Conservation (phyloP, 2,113 vertebrate genomes). For the Callaeas wilsoni region DNA sequence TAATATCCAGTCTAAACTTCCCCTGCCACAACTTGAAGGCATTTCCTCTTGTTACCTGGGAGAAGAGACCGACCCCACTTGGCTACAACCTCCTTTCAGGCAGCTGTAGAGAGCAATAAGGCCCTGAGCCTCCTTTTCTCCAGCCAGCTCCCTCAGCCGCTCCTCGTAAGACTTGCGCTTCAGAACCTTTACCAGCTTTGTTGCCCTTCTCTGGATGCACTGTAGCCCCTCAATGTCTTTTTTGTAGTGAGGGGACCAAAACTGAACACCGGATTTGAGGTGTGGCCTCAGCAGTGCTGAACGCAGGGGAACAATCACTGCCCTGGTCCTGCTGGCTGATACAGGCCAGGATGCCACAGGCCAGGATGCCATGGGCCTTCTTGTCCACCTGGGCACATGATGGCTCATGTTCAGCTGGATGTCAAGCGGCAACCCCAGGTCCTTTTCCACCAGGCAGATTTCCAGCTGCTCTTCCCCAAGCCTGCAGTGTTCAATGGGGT, state of each 20-base stretch:
- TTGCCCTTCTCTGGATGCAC: neutral
- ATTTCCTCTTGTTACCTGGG: neutral
- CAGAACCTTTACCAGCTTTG: neutral
- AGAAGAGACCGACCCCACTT: neutral
- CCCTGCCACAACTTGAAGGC: neutral
- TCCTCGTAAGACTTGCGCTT: neutral
- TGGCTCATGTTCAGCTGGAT: neutral
- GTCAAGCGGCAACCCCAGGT: neutral
- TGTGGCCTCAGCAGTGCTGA: rapidly evolving
- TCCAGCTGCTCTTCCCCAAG: neutral
- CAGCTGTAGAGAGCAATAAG: neutral
- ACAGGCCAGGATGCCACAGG: neutral
- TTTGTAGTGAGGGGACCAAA: neutral
- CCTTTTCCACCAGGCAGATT: neutral
- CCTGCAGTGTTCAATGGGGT: neutral
- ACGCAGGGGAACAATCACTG: neutral
- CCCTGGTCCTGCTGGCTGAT: neutral
- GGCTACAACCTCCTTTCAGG: neutral
- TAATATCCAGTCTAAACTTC: neutral
- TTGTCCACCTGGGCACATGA: neutral
- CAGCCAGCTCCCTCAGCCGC: neutral
- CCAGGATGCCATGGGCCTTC: neutral
- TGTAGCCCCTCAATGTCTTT: neutral
- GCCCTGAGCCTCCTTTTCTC: neutral
- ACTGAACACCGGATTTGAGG: neutral